phyloP scores from a whole-genome alignment of 2,888 invertebrate genomes.

The Cryptus viduatorius region DNA sequence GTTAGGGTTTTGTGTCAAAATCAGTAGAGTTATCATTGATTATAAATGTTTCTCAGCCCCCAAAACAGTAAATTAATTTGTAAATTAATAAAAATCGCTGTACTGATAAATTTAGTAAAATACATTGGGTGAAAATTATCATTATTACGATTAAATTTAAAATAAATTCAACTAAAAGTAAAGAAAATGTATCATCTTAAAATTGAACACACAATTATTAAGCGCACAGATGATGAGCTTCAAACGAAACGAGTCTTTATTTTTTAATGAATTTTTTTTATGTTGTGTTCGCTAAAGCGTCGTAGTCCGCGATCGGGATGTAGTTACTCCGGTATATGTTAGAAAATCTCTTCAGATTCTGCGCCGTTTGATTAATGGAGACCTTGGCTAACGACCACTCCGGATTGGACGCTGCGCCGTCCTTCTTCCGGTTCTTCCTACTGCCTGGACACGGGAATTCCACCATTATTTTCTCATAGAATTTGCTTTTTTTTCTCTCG shows the following conservation, averaged over 20 bases:
- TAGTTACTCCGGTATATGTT: neutral
- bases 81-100: no score
- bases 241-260: neutral
- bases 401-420: slow-evolving; percentile 25
- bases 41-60: neutral
- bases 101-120: no score
- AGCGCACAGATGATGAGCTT: neutral
- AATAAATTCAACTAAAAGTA: no score
- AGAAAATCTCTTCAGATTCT: slow-evolving; percentile 18
- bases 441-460: slow-evolving; percentile 30
- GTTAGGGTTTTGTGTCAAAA: neutral
- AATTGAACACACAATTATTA: no score
- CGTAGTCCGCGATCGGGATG: neutral
- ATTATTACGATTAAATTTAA: no score
- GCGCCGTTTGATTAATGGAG: slow-evolving; percentile 52
- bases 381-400: slow-evolving; percentile 48
- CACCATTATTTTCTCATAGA: slow-evolving; percentile 51
- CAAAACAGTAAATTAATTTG: no score
- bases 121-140: no score
- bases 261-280: neutral
- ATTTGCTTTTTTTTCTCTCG: slow-evolving; percentile 33
- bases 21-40: neutral
- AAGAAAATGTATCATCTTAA: no score
- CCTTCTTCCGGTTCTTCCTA: slow-evolving; percentile 8
- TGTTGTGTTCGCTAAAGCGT: neutral